Evolutionary conservation across 2,113 vertebrate species (phyloP), one percentile per base, ranked within the genome.

Genomic region (Channa maculata): DNA sequence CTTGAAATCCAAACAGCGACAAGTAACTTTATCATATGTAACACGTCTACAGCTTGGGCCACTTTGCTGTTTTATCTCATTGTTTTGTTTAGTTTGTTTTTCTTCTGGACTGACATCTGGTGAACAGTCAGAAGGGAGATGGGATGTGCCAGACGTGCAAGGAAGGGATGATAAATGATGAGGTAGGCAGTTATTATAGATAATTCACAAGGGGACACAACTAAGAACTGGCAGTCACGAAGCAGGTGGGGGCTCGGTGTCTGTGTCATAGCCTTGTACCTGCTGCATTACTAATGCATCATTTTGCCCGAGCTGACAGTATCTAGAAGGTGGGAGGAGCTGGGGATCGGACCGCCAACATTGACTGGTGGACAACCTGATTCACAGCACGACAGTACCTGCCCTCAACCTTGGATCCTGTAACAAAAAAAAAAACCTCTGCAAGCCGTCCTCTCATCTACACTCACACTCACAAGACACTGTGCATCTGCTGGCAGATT

Each of bases 71-170:
- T 82, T 24, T 71, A 60, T 79, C 68, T 70, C 33, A 37, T 7
- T 12, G 53, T 10, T 57, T 75, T 59, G 66, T 74, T 82, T 24
- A 69, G 57, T 79, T 65, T 70, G 15, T 34, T 7, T 12, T 50
- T 10, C 55, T 75, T 37, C 46, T 75, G 71, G 62, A 49, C 15
- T 55, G 82, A 79, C 58, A 48, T 65, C 77, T 72, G 79, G 63
- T 49, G 58, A 72, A 38, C 0, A 5, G 66, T 57, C 45, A 60
- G 73, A 37, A 6, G 41, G 69, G 24, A 54, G 52, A 74, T 45
- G 46, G 0, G 2, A 37, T 14, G 2, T 79, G 75, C 5, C 43
- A 63, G 67, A 49, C 51, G 0, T 39, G 63, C 37, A 15, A 43
- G 46, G 37, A 46, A 54, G 9, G 60, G 67, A 74, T 65, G 67